Conservation (phyloP, 2,888 invertebrate species). For the Cephalotes varians region DNA sequence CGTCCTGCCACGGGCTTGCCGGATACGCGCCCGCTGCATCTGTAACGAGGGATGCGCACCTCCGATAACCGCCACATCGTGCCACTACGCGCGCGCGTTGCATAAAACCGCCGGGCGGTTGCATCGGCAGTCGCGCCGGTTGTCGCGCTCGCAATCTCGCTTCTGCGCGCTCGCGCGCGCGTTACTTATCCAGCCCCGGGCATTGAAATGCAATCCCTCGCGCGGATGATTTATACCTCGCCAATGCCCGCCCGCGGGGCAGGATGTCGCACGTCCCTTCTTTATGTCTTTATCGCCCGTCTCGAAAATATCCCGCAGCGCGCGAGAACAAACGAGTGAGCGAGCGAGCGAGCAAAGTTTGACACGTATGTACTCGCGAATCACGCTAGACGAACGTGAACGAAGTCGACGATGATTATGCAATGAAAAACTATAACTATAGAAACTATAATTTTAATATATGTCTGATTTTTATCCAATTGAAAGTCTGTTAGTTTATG, state of each 20-base stretch:
- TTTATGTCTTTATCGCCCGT: constrained; percentile 81
- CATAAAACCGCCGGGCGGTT: constrained; percentile 70
- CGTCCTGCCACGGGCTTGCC: constrained; percentile 73
- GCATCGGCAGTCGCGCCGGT: constrained; percentile 36
- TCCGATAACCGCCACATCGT: constrained; percentile 65
- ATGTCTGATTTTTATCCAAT: neutral
- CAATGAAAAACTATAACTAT: neutral
- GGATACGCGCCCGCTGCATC: constrained; percentile 84
- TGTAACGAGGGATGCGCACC: constrained; percentile 78
- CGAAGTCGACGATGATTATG: neutral
- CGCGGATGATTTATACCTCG: constrained; percentile 83
- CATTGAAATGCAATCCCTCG: constrained; percentile 84
- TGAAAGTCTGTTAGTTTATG: neutral
- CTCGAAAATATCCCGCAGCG: constrained; percentile 78
- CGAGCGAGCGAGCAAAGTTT: constrained; percentile 59
- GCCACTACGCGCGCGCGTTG: constrained; percentile 67
- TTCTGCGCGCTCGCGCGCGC: constrained; percentile 59
- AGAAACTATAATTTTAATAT: too few species aligned
- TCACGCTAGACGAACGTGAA: constrained; percentile 49
- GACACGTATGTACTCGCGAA: constrained; percentile 67
- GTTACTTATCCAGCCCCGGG: constrained; percentile 73
- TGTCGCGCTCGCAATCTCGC: constrained; percentile 55
- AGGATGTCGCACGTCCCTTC: constrained; percentile 84
- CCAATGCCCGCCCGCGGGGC: constrained; percentile 82
- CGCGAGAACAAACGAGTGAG: constrained; percentile 58